Evolutionary conservation across 2,113 vertebrate genomes (phyloP), one percentile per base, ranked within the genome.

Genomic region (Falcunculus frontatus): DNA sequence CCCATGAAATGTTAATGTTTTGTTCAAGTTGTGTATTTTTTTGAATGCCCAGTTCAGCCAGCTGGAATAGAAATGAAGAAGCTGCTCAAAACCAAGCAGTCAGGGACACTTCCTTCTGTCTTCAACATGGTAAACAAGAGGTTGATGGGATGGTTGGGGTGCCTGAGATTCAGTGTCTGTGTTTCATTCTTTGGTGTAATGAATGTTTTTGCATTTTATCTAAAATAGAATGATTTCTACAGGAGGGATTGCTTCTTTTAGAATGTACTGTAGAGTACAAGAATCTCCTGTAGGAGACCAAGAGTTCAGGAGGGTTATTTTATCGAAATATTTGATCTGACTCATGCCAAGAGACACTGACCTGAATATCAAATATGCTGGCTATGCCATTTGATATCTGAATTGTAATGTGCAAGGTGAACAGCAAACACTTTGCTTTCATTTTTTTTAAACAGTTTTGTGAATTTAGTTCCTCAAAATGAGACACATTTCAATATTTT

Each of bases 121-220:
- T 59, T 20, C 18, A 63, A 1, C 0, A 1, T 13, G 21, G 21
- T 30, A 30, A 74, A 60, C 17, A 60, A 59, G 17, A 0, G 0
- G 7, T 35, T 47, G 27, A 56, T 73, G 27, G 21, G 25, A 27
- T 35, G 4, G 5, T 11, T 86, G 33, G 18, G 13, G 6, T 9
- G 1, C 52, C 18, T 52, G 11, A 78, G 26, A 18, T 30, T 82
- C 4, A 12, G 9, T 21, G 17, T 14, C 69, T 75, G 21, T 9
- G 15, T 68, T 68, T 76, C 5, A 19, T 79, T 52, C n/a, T 79
- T 65, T 78, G 20, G 8, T n/a, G 10, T 22, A 62, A 65, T 18
- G 15, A 47, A 19, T 72, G 25, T 4, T 35, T 67, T 49, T 67
- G 4, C 12, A 26, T 55, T 79, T 47, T 37, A 19, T 33, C 21